A percentile compares a stretch with the other conserved stretches of the same genome.
Conservation (phyloP, 2,797 vertebrate species). For the Forpus xanthops region DNA sequence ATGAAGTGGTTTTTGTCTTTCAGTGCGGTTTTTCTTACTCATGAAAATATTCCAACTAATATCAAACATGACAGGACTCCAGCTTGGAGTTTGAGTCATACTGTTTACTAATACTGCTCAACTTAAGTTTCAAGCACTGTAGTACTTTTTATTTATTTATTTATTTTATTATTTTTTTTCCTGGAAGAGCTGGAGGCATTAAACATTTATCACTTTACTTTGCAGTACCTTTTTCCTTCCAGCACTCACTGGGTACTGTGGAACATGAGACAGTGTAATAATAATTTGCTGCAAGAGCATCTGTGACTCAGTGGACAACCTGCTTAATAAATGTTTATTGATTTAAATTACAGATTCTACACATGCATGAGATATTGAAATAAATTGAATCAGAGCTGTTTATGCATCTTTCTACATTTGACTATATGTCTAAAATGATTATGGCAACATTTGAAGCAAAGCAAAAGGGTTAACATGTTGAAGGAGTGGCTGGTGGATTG, state of each 20-base stretch:
- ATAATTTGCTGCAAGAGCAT: conserved; percentile 5
- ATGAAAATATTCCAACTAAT: neutral
- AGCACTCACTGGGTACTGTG: neutral
- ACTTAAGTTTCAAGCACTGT: neutral
- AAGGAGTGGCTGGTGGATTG: neutral
- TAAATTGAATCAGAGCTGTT: conserved; percentile 8
- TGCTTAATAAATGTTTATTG: conserved; percentile 46
- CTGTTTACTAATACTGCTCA: neutral
- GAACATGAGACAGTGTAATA: neutral
- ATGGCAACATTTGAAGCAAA: neutral
- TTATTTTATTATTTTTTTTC: neutral
- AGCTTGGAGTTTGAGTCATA: neutral
- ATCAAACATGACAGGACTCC: neutral
- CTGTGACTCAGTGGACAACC: neutral
- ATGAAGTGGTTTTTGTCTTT: neutral
- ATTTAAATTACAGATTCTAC: conserved; percentile 36
- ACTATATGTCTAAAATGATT: neutral
- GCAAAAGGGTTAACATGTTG: neutral
- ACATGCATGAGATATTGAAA: neutral
- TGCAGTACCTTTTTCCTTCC: neutral
- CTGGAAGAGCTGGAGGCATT: neutral
- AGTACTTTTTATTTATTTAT: neutral
- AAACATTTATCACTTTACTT: neutral
- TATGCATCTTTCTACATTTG: neutral
- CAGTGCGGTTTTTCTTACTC: neutral